A percentile compares a stretch with the other conserved stretches of the same genome.
Evolutionary conservation across 2,888 invertebrate genomes (phyloP).

Genomic region (Dasypolia templi): DNA sequence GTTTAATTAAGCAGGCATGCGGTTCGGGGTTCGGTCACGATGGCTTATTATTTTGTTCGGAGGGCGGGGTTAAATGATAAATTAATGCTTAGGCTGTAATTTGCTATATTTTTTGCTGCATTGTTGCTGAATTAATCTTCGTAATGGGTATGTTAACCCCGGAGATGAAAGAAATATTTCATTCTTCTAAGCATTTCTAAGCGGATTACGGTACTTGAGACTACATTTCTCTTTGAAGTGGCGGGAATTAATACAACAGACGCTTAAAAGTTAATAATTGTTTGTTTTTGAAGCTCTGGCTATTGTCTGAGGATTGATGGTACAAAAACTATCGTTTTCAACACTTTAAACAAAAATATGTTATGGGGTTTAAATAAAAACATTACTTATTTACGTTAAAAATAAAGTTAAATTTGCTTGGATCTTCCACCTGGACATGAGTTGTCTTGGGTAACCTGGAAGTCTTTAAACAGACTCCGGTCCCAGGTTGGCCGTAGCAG

Average conservation of each 20-base stretch:
- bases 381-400: no score
- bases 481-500: no score
- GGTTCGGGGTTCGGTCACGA: constrained; percentile 74
- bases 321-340: constrained; percentile 16
- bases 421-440: no score
- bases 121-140: constrained; percentile 73
- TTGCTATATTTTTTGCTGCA: constrained; percentile 79
- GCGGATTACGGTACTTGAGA: constrained; percentile 64
- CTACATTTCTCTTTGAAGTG: constrained; percentile 51
- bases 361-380: neutral
- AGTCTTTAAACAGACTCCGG: no score
- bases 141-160: constrained; percentile 74
- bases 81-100: constrained; percentile 83
- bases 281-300: constrained; percentile 27
- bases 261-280: constrained; percentile 34
- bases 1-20: constrained; percentile 68
- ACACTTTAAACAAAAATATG: neutral
- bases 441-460: no score
- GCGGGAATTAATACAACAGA: constrained; percentile 45
- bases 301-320: constrained; percentile 11
- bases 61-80: constrained; percentile 80
- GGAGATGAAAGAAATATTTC: constrained; percentile 65
- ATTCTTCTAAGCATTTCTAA: constrained; percentile 48
- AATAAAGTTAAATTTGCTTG: no score
- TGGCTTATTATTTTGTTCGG: constrained; percentile 71